Base-by-base conservation (phyloP, 2,113 vertebrate genomes). In the Spilogale gracilis region DNA sequence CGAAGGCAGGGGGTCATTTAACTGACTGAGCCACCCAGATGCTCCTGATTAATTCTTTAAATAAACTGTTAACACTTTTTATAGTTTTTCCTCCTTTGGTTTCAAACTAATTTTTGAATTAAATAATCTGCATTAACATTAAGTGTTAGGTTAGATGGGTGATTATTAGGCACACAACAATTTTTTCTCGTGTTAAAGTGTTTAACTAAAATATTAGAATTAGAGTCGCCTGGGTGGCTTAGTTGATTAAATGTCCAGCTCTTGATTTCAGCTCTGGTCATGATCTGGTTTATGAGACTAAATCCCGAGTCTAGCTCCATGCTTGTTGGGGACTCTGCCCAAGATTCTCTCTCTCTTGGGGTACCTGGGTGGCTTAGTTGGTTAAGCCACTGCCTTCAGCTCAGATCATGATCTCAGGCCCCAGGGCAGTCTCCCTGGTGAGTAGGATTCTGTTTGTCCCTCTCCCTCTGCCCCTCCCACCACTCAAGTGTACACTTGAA, bases 91-190 rank as follows among this genome's bases (percentile, higher is more conserved):
- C 3, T 96, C 21, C 12, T 73, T 91, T 56, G 56, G 58, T 65
- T 76, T 95, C 50, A 86, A 63, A 50, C 11, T 78, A 52, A 67
- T 65, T 91, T 96, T 88, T 65, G 2, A 91, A 82, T 63, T 52
- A 92, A 92, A 58, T 63, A 30, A 73, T 93, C 18, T 38, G 5
- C 9, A 65, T 93, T 96, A 82, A 50, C 30, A 71, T 74, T 71
- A 73, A 94, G 30, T 82, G 79, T 82, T 93, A 90, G 67, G 12
- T 89, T 69, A 89, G n/a, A 45, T 76, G 13, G 20, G 18, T 92
- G 43, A 92, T 79, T 95, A 71, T 88, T 84, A 78, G 73, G n/a
- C 52, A 69, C 5, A 11, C 17, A 90, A 16, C 21, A 85, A 27
- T 30, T 83, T 91, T 74, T 65, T 74, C 27, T 71, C 63, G 16